Base-by-base conservation (phyloP, 2,888 invertebrate species). In the Ennomos fuscantarius region DNA sequence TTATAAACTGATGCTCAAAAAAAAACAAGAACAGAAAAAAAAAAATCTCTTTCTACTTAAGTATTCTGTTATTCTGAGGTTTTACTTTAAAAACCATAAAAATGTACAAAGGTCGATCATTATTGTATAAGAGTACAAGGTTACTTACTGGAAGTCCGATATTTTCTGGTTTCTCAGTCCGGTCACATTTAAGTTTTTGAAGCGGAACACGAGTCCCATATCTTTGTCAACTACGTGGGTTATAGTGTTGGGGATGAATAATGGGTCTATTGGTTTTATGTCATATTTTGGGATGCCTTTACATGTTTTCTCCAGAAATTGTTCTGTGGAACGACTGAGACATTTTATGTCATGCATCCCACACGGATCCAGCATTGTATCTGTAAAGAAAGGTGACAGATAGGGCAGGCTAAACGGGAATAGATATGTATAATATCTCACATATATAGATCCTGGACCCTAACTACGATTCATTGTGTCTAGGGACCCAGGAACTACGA, bases 111-210 rank as follows among this genome's bases (percentile, higher is more conserved):
- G 40, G 15, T 42, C 33, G 50, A 37, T 35, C 36, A 55, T 49
- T 60, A 42, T 31, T 45, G 51, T 52, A 54, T 42, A 42, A 51
- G 24, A 32, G 49, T 56, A 12, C 52, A 61, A 61, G 50, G 58
- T 48, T 42, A 76, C 86, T 82, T 73, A 88, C 89, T 78, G 72
- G 56, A 87, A 86, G 35, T 83, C 78, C 0, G 78, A 76, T 53
- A 89, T 78, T 48, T 79, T 72, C 62, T 81, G 81, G 46, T 79
- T 71, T 55, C 79, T 86, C 50, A 90, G 61, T 34, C 89, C 89
- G 1, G 79, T 79, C 8, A 89, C 65, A n/a, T 65, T 81, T 8
- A 87, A 46, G 57, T 88, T 82, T 42, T 72, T 81, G 31, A 81
- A 81, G 32, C 78, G 75, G 36, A 85, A 67, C 12, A 64, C 60